Evolutionary conservation across 1,140 invertebrate genomes (phyloP).

Genomic region (Sminthurides bifidus): DNA sequence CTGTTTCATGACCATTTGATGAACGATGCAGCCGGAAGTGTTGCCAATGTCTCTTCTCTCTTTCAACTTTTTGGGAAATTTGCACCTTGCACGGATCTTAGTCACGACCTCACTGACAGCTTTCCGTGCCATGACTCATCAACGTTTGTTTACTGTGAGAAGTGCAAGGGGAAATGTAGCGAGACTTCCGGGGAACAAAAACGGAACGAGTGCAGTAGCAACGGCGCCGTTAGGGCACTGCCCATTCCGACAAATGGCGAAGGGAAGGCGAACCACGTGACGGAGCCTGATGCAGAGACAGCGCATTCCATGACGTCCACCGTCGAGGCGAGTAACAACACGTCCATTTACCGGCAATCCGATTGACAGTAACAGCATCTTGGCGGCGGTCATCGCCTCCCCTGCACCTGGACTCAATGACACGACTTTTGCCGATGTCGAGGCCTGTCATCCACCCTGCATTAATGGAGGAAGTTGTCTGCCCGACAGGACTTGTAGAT

Average conservation of each 20-base stretch:
- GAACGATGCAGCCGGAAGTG: neutral
- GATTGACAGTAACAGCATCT: too few species aligned
- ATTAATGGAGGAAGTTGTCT: conserved; percentile 3
- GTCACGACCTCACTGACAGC: conserved; percentile 3
- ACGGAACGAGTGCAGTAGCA: too few species aligned
- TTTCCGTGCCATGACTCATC: conserved; percentile 18
- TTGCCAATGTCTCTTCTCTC: neutral
- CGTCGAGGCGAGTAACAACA: too few species aligned
- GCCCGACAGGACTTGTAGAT: conserved; percentile 2
- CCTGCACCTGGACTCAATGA: too few species aligned
- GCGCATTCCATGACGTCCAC: too few species aligned
- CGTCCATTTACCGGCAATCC: too few species aligned
- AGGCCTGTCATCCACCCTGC: neutral
- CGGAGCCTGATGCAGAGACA: too few species aligned
- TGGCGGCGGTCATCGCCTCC: too few species aligned
- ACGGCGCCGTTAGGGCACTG: too few species aligned
- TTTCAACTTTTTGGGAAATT: conserved; percentile 12
- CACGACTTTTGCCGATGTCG: too few species aligned
- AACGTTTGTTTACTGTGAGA: conserved; percentile 18
- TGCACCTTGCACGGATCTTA: conserved; percentile 12
- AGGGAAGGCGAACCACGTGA: too few species aligned
- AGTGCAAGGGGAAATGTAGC: conserved; percentile 7
- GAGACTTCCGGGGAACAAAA: conserved; percentile 1
- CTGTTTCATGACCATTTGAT: neutral
- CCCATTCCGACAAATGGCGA: too few species aligned